Percentiles rank a stretch among this genome's conserved stretches.
phyloP scores from a whole-genome alignment of 92 coral and sea anemone genomes.

The Zoanthus solanderi region DNA sequence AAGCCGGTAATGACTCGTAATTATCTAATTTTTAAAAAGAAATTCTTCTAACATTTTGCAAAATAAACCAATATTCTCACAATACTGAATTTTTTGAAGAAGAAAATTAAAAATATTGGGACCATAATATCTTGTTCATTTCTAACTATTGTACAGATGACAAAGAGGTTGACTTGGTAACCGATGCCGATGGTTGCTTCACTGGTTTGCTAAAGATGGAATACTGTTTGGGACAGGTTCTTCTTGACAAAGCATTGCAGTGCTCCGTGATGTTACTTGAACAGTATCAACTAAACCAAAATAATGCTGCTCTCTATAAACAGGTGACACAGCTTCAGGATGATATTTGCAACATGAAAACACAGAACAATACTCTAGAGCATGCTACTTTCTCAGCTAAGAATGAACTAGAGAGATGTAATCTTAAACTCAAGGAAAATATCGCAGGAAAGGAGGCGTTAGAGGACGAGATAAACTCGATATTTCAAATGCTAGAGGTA shows the following conservation, averaged over 20 bases:
- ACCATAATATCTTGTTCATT: neutral
- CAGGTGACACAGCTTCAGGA: constrained; percentile 67
- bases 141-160: constrained; percentile 13
- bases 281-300: constrained; percentile 46
- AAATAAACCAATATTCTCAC: too few relatives aligned
- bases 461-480: constrained; percentile 76
- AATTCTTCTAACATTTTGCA: too few relatives aligned
- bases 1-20: too few relatives aligned
- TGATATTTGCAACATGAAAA: constrained; percentile 67
- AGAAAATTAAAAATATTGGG: too few relatives aligned
- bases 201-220: constrained; percentile 61
- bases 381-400: neutral
- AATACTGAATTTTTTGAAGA: too few relatives aligned
- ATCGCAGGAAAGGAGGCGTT: constrained; percentile 63
- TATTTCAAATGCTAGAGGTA: constrained; percentile 64
- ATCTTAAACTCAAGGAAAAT: constrained; percentile 10
- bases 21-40: too few relatives aligned
- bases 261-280: constrained; percentile 86
- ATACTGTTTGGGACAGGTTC: constrained; percentile 86
- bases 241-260: constrained; percentile 92
- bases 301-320: constrained; percentile 54
- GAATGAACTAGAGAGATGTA: constrained; percentile 11
- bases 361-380: constrained; percentile 28
- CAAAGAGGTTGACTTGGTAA: neutral
- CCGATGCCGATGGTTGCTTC: neutral